Evolutionary conservation across 1,140 invertebrate genomes (phyloP).

Genomic region (Subanguina moxae): DNA sequence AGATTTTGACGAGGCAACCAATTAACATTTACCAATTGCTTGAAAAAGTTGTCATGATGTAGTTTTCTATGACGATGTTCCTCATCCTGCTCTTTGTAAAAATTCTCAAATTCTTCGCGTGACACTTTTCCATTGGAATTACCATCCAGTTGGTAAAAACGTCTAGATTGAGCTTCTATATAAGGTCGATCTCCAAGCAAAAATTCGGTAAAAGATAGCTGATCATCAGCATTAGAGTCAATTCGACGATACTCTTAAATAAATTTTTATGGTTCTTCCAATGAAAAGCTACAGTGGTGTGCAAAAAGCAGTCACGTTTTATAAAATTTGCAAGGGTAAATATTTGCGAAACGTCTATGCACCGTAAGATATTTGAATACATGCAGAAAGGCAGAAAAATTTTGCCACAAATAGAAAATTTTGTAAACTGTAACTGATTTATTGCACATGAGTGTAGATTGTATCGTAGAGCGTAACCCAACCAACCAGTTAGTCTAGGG

Average conservation of each 20-base stretch:
- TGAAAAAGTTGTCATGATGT: slow-evolving; percentile 46
- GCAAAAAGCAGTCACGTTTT: too few relatives aligned
- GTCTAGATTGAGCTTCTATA: slow-evolving; percentile 43
- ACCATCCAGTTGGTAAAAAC: slow-evolving; percentile 45
- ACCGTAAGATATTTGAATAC: too few relatives aligned
- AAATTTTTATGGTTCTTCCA: too few relatives aligned
- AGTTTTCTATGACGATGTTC: slow-evolving; percentile 26
- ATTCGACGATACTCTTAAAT: slow-evolving; percentile 52
- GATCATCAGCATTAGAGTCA: slow-evolving; percentile 42
- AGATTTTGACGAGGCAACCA: too few relatives aligned
- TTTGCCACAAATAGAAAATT: too few relatives aligned
- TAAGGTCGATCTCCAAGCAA: slow-evolving; percentile 49
- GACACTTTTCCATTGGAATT: slow-evolving; percentile 49
- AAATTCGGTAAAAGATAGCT: slow-evolving; percentile 47
- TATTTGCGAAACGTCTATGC: too few relatives aligned
- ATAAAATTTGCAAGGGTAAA: too few relatives aligned
- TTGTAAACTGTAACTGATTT: too few relatives aligned
- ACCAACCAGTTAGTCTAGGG: slow-evolving; percentile 47
- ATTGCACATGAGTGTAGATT: too few relatives aligned
- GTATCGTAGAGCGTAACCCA: too few relatives aligned
- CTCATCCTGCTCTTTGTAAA: slow-evolving; percentile 40
- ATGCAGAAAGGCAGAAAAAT: too few relatives aligned
- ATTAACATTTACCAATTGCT: slow-evolving; percentile 42
- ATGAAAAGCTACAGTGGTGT: too few relatives aligned
- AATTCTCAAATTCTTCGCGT: slow-evolving; percentile 49